A percentile compares a stretch with the other conserved stretches of the same genome.
phyloP scores from a whole-genome alignment of 2,888 invertebrate species.

The Pyrrhia umbra region DNA sequence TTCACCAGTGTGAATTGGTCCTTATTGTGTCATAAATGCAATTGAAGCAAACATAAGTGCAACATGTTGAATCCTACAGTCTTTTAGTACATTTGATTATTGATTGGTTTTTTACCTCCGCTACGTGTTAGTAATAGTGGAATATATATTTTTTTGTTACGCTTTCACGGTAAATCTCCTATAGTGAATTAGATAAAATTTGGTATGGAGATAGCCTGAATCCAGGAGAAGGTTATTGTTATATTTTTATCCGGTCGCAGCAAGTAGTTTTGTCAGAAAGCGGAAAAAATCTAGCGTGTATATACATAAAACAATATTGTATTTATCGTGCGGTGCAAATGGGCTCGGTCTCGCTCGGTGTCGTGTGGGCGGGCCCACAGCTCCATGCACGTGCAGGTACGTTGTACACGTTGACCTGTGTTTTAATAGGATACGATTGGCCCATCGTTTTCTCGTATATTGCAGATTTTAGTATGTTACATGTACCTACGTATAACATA shows the following conservation, averaged over 20 bases:
- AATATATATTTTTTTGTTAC: too few relatives aligned
- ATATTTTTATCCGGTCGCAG: too few relatives aligned
- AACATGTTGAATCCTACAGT: not conserved
- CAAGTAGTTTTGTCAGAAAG: too few relatives aligned
- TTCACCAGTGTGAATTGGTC: not conserved
- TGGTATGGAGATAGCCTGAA: too few relatives aligned
- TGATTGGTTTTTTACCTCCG: too few relatives aligned
- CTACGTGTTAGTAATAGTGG: too few relatives aligned
- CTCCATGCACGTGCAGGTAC: constrained; percentile 23
- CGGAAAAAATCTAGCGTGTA: too few relatives aligned
- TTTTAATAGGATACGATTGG: constrained; percentile 15
- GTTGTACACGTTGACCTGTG: constrained; percentile 27
- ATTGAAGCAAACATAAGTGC: not conserved
- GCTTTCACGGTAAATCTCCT: too few relatives aligned
- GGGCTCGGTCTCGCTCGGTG: constrained; percentile 23
- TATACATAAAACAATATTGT: constrained; percentile 33
- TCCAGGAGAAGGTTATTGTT: too few relatives aligned
- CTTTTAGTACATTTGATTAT: too few relatives aligned
- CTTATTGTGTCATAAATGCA: not conserved
- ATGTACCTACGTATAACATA: not conserved
- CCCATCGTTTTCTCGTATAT: constrained; percentile 5
- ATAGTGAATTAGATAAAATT: too few relatives aligned
- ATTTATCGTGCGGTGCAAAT: constrained; percentile 44
- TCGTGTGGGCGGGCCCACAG: constrained; percentile 39
- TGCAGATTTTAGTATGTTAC: constrained; percentile 4